These are phyloP conservation scores for Antennarius maculatus DNA, from an alignment of 2,797 vertebrate genomes.

Conservation along the genomic window DNA sequence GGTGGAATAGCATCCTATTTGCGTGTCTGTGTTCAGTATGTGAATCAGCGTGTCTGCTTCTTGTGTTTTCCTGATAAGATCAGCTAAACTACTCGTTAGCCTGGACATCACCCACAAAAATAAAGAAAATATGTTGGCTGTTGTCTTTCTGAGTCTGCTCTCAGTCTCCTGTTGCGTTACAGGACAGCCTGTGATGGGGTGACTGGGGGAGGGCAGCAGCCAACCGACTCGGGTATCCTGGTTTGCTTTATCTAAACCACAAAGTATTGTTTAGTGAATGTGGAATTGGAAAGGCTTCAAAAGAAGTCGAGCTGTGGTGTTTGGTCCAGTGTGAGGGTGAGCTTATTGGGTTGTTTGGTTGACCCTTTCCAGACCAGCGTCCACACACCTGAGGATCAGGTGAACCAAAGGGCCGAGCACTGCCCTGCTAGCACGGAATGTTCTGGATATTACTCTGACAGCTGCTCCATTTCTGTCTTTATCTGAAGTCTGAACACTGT, in stretches of 20 bases:
- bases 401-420: conserved; percentile 42
- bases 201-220: conserved; percentile 9
- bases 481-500: conserved; percentile 18
- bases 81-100: conserved; percentile 26
- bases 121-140: conserved; percentile 4
- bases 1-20: conserved; percentile 12
- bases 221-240: conserved; percentile 26
- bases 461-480: conserved; percentile 37
- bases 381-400: conserved; percentile 39
- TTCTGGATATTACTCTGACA: conserved; percentile 59
- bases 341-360: background rate
- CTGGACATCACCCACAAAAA: conserved; percentile 25
- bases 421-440: conserved; percentile 52
- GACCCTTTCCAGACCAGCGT: conserved; percentile 37
- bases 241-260: conserved; percentile 25
- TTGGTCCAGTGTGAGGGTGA: conserved; percentile 25
- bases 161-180: conserved; percentile 46
- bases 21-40: conserved; percentile 2
- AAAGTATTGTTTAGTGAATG: background rate
- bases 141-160: conserved; percentile 36
- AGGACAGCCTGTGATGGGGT: conserved; percentile 21
- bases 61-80: conserved; percentile 49
- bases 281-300: conserved; percentile 25
- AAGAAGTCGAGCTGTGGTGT: conserved; percentile 28
- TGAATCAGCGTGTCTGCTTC: conserved; percentile 26